Percentiles rank a stretch among this genome's conserved stretches.
phyloP scores from a whole-genome alignment of 2,888 invertebrate species.

The Ypsolopha scabrella region DNA sequence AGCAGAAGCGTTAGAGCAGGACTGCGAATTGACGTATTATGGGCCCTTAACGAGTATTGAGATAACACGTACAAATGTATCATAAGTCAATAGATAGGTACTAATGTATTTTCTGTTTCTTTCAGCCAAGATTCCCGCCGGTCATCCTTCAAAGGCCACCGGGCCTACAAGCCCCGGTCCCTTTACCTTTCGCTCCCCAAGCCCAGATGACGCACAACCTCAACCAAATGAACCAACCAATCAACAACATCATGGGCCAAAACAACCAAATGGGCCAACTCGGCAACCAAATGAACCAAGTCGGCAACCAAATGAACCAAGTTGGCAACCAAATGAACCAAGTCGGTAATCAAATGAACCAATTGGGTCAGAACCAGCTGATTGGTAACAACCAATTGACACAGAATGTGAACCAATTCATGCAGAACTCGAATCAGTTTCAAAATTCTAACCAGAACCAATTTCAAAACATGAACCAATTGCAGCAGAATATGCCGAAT shows the following conservation, averaged over 20 bases:
- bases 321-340: slow-evolving; percentile 15
- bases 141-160: slow-evolving; percentile 59
- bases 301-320: slow-evolving; percentile 13
- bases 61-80: too few relatives aligned
- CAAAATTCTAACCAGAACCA: slow-evolving; percentile 14
- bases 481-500: slow-evolving; percentile 20
- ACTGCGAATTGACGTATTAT: too few relatives aligned
- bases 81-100: too few relatives aligned
- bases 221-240: slow-evolving; percentile 36
- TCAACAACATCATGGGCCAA: slow-evolving; percentile 35
- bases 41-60: too few relatives aligned
- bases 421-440: slow-evolving; percentile 17
- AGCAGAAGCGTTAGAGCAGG: too few relatives aligned
- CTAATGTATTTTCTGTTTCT: slow-evolving; percentile 8
- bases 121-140: slow-evolving; percentile 56
- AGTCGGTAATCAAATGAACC: slow-evolving; percentile 12
- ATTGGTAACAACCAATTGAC: slow-evolving; percentile 20
- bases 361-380: slow-evolving; percentile 20
- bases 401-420: slow-evolving; percentile 20
- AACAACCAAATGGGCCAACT: slow-evolving; percentile 16
- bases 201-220: slow-evolving; percentile 31
- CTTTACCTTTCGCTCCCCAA: slow-evolving; percentile 50
- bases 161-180: slow-evolving; percentile 50
- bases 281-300: slow-evolving; percentile 16
- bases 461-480: slow-evolving; percentile 21